These are phyloP conservation scores for Microtus oregoni DNA, from an alignment of 2,113 vertebrate genomes.

Conservation along the genomic window DNA sequence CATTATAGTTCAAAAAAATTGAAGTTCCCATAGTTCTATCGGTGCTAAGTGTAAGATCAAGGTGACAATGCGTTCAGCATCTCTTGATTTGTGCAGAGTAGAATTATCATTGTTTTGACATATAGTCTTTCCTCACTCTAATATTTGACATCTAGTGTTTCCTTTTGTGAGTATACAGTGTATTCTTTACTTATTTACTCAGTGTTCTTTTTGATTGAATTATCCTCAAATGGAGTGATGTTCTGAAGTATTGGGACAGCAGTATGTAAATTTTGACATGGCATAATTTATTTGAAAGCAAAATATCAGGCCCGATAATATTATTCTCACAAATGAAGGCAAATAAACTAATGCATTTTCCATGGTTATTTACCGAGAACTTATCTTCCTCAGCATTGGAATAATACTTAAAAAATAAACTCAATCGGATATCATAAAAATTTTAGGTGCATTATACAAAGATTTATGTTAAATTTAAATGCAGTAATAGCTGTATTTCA, in stretches of 20 bases:
- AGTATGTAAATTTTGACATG: neutral
- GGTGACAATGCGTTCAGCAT: accelerated
- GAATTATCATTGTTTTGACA: accelerated
- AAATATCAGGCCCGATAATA: neutral
- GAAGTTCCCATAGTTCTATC: neutral
- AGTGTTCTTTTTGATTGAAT: neutral
- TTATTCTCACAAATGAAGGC: neutral
- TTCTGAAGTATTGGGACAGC: neutral
- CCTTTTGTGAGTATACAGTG: neutral
- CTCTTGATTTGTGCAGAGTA: neutral
- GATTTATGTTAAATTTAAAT: neutral
- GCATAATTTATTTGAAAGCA: neutral
- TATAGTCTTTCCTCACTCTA: neutral
- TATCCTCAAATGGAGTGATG: neutral
- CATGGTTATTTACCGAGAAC: neutral
- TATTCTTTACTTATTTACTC: neutral
- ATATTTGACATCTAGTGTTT: neutral
- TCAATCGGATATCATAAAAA: neutral
- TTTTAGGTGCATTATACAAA: neutral
- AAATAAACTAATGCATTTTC: neutral
- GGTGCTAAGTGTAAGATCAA: too few relatives aligned
- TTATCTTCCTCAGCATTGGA: neutral
- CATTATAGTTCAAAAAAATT: neutral
- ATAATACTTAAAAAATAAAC: neutral
- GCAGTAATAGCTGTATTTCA: neutral